Evolutionary conservation across 2,797 vertebrate species (phyloP), one percentile per base, ranked within the genome.

Genomic region (Euphonia xanthogaster): DNA sequence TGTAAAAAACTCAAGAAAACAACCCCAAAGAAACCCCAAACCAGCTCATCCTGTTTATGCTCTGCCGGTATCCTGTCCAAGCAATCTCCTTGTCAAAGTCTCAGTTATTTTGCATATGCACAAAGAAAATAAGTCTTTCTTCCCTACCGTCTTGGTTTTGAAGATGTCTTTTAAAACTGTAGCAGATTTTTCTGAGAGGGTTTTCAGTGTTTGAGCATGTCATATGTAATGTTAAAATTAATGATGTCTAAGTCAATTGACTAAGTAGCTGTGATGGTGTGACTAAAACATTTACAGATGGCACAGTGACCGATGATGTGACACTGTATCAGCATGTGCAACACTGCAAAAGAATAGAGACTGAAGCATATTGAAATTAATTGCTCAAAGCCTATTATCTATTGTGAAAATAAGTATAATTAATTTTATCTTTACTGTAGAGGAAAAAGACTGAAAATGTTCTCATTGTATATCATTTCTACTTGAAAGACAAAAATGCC

Each of bases 241-340:
- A 61, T 17, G 30, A 62, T 33, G 31, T 65, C 84, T 90, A 71
- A 79, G 53, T 76, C 45, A 85, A 5, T 79, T 92, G 35, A 23
- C 19, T 40, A 31, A 78, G 48, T 81, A 73, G 44, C 24, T 89
- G 54, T 58, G 39, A 35, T 86, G 33, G 50, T 54, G 42, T 93
- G 88, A 93, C 71, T 93, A 68, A 82, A 97, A 91, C 57, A 87
- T 74, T 76, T 92, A 74, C 90, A 94, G 86, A 93, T 94, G 86
- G 88, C 53, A 88, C 45, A 54, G 31, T 89, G 92, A 83, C 90
- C 33, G 3, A 20, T 75, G 85, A 48, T 57, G 45, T 85, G 81
- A 82, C 55, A 93, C 44, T 57, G 1, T 62, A 45, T 89, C 68
- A 82, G 57, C 53, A 15, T 61, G 25, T 87, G 39, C 82, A 67